Evolutionary conservation across 1,140 invertebrate species (phyloP).

Genomic region (Agraylea sexmaculata): DNA sequence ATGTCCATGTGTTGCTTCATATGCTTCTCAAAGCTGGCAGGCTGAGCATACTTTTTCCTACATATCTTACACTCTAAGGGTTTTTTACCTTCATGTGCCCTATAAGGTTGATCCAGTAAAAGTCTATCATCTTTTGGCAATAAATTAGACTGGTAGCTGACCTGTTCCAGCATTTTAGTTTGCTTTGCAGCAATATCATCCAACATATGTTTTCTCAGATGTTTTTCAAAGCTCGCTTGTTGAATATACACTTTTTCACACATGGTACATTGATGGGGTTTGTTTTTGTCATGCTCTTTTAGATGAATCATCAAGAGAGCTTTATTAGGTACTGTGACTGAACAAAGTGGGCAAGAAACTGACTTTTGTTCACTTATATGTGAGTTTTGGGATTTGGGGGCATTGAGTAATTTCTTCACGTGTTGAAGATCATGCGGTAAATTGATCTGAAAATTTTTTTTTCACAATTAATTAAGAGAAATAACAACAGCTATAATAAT

Average conservation of each 20-base stretch:
- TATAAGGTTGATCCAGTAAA: conserved; percentile 3
- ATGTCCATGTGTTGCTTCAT: conserved; percentile 19
- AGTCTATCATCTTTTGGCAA: conserved; percentile 7
- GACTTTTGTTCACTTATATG: conserved; percentile 3
- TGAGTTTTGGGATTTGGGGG: neutral
- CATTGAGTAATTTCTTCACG: conserved; percentile 19
- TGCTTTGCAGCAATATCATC: conserved; percentile 14
- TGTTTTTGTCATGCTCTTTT: conserved; percentile 18
- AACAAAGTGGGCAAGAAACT: conserved; percentile 18
- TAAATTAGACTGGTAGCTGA: conserved; percentile 11
- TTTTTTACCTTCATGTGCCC: conserved; percentile 10
- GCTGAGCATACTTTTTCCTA: conserved; percentile 21
- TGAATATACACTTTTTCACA: conserved; percentile 21
- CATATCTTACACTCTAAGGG: conserved; percentile 19
- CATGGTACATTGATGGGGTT: conserved; percentile 20
- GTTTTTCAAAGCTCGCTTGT: conserved; percentile 21
- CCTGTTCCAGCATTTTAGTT: conserved; percentile 14
- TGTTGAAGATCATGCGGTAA: conserved; percentile 21
- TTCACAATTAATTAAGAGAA: too few species aligned
- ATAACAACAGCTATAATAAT: too few species aligned
- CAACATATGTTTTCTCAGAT: conserved; percentile 17
- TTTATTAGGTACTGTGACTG: conserved; percentile 12
- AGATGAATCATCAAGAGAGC: conserved; percentile 15
- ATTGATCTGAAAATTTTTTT: conserved; percentile 20
- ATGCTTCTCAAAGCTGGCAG: conserved; percentile 21